Conservation (phyloP, 2,888 invertebrate genomes). For the Mechanitis mazaeus region DNA sequence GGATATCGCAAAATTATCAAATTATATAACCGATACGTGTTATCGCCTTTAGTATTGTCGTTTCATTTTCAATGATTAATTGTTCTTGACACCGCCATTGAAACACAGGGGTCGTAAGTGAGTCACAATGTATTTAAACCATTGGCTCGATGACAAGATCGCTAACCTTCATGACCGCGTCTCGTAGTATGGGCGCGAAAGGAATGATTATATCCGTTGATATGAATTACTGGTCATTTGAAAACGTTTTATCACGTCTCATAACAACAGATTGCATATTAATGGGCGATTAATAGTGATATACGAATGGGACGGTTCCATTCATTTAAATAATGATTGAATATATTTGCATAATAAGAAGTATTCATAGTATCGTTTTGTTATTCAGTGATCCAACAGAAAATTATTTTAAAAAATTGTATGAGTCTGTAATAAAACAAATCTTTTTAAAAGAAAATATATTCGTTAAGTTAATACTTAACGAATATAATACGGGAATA, state of each 20-base stretch:
- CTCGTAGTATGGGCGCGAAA: conserved; percentile 7
- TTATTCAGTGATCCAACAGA: no score
- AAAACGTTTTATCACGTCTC: conserved; percentile 3
- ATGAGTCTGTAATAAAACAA: no score
- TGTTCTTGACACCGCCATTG: not conserved
- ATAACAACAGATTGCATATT: conserved; percentile 2
- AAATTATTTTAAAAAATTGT: no score
- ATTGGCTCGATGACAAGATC: conserved; percentile 24
- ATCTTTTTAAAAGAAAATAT: no score
- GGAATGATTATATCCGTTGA: conserved; percentile 4
- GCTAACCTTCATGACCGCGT: conserved; percentile 21
- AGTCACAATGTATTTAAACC: conserved; percentile 17
- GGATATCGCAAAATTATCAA: not conserved
- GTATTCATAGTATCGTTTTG: no score
- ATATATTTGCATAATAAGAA: no score
- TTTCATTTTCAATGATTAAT: not conserved
- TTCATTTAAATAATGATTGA: no score
- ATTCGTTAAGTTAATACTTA: no score
- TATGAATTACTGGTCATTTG: conserved; percentile 4
- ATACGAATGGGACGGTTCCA: not conserved
- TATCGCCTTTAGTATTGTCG: not conserved
- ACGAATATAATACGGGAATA: no score
- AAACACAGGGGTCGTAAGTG: conserved; percentile 15
- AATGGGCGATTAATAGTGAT: not conserved
- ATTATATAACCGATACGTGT: not conserved